Evolutionary conservation across 2,797 vertebrate species (phyloP), one percentile per base, ranked within the genome.

Genomic region (Schizothorax lantsangensis): DNA sequence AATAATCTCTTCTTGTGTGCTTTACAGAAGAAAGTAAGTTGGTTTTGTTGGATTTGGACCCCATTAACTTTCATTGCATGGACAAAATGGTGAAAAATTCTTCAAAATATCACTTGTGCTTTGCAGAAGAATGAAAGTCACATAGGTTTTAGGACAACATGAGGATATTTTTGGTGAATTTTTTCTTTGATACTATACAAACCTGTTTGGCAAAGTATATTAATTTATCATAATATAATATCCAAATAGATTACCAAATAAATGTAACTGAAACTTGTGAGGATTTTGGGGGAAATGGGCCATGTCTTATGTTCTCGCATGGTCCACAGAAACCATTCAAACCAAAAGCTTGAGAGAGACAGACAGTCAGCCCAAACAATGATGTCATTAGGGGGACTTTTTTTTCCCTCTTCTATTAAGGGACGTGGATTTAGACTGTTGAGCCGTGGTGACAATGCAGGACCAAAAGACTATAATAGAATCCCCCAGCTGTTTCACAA

Each of bases 301-400:
- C 23, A 73, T 33, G 33, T 54, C n/a, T 47, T 15, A 72, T 9
- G 38, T 64, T 15, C 5, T 40, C 9, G 3, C 11, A 30, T n/a
- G 6, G 47, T 79, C 33, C 26, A 69, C 43, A 26, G 33, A 73
- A 73, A 62, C 38, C 19, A 19, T 69, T 79, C 26, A 62, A 73
- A 73, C 19, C 26, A 21, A 80, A 72, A 72, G 12, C 84, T n/a
- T 62, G 21, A 85, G 38, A 36, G 66, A 72, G 68, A 19, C 47
- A 66, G 79, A 49, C 45, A 38, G 66, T 85, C 54, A 62, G 77
- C 52, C 77, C 30, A 85, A 72, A 80, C 78, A 80, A 73, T 85
- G 84, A 85, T 80, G 84, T 80, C 66, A 85, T 80, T 49, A 49
- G 52, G 36, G 8, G 57, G 72, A 47, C 38, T 62, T 62, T 26